phyloP scores from a whole-genome alignment of 2,797 vertebrate species.

The Cheirogaleus major region DNA sequence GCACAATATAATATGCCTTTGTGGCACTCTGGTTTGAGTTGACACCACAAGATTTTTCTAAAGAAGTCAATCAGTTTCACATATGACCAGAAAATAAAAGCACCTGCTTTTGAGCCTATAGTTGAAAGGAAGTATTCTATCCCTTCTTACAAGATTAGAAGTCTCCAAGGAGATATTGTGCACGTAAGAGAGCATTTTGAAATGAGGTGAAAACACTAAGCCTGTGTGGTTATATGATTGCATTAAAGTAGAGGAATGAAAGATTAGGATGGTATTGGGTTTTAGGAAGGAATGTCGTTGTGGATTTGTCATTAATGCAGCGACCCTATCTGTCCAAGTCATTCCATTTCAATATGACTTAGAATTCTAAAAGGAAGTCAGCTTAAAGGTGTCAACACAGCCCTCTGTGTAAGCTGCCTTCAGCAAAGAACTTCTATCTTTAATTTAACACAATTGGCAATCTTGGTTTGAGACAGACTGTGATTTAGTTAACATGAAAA shows the following conservation, averaged over 20 bases:
- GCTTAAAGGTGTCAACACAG: constrained; percentile 59
- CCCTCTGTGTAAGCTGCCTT: background rate
- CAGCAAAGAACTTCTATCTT: background rate
- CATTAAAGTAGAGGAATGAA: constrained; percentile 69
- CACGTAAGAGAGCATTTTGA: constrained; percentile 51
- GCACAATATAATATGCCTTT: background rate
- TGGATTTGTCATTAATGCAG: constrained; percentile 71
- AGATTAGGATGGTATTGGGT: constrained; percentile 69
- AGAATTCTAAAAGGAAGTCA: constrained; percentile 66
- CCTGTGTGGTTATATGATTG: constrained; percentile 57
- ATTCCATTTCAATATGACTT: constrained; percentile 75
- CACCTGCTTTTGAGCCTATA: background rate
- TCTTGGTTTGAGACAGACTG: background rate
- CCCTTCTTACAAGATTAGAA: constrained; percentile 64
- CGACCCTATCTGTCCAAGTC: constrained; percentile 62
- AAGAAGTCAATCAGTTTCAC: constrained; percentile 32
- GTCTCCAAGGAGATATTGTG: constrained; percentile 1
- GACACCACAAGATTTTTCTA: background rate
- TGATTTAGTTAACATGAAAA: constrained; percentile 66
- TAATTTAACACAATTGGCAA: background rate
- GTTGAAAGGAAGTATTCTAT: background rate
- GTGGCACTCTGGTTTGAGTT: background rate
- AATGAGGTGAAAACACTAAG: constrained; percentile 71
- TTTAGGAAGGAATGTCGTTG: constrained; percentile 47
- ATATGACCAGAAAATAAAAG: constrained; percentile 14